phyloP scores from a whole-genome alignment of 2,888 invertebrate species.

The Noctua comes region DNA sequence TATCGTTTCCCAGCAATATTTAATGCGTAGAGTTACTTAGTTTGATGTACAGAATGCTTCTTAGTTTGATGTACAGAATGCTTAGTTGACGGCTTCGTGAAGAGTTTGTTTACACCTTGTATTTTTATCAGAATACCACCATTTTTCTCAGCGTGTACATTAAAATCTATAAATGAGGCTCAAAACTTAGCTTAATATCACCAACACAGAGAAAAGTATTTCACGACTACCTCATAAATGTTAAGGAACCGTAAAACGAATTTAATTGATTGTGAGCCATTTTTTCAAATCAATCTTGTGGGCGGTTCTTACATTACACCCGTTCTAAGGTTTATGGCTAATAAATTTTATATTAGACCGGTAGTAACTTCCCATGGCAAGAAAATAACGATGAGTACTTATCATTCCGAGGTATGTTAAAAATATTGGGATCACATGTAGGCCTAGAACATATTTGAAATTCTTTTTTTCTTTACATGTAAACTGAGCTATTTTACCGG shows the following conservation, averaged over 20 bases:
- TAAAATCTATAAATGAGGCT: background rate
- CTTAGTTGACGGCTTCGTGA: too few relatives aligned
- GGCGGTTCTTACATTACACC: constrained; percentile 58
- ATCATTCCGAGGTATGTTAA: constrained; percentile 33
- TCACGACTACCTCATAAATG: constrained; percentile 63
- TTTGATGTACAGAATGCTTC: too few relatives aligned
- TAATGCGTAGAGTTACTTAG: too few relatives aligned
- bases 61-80: too few relatives aligned
- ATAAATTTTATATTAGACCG: constrained; percentile 65
- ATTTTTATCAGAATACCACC: background rate
- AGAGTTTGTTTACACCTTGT: too few relatives aligned
- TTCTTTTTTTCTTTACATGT: background rate
- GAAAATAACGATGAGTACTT: constrained; percentile 46
- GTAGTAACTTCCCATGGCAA: constrained; percentile 50
- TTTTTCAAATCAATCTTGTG: constrained; percentile 67
- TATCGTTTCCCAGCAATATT: too few relatives aligned
- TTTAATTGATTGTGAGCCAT: constrained; percentile 80
- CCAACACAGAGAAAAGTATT: background rate
- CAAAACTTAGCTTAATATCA: too few relatives aligned
- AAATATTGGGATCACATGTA: constrained; percentile 7
- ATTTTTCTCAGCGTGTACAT: background rate
- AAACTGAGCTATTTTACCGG: background rate
- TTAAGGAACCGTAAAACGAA: constrained; percentile 77
- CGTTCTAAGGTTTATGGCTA: constrained; percentile 54
- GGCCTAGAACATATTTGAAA: background rate